Base-by-base conservation (phyloP, 1,140 invertebrate genomes). In the Araneus ventricosus region DNA sequence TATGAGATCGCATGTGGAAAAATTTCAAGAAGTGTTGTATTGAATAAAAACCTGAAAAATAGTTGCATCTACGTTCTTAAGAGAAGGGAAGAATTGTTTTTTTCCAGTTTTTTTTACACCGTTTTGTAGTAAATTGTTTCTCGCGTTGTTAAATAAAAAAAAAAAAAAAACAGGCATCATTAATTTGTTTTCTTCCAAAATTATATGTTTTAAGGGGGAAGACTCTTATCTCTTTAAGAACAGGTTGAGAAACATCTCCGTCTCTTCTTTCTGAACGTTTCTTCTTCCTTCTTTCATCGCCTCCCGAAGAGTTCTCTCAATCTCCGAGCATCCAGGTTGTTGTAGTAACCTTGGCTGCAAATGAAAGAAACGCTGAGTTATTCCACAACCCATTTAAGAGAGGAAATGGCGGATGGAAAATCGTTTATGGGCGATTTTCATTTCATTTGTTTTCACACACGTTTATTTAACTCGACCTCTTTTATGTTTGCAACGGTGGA, bases 261-360 rank as follows among this genome's bases (percentile, higher is more conserved):
- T 75, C 37, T 4, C 70, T 75, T 22, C 17, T n/a, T 67, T 24
- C 24, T 4, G 14, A 59, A 59, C 1, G 17, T 17, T 22, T 5
- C 8, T 22, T 0, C 8, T 3, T 67, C 24, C n/a, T 20, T 17
- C 17, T 67, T 67, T 34, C 20, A 87, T 10, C 79, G 59, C 1
- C 92, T 27, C 52, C 92, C 92, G 41, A 93, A 93, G 6, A 93
- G 59, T 70, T 93, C 92, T 67, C 92, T n/a, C 7, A 93, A 37
- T 89, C 92, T 82, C 52, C 87, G 20, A n/a, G 92, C 87, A 84
- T 93, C 92, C 39, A 93, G 10, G 41, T 93, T 93, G 41, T 89
- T 89, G 61, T 93, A 93, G n/a, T 93, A 93, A 0, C 87, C 87
- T 82, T 93, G 92, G 39, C 92, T 93, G 85, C 17, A 88, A 86